These are phyloP conservation scores for Anagyrus pseudococci DNA, from an alignment of 2,888 invertebrate species.

Conservation along the genomic window DNA sequence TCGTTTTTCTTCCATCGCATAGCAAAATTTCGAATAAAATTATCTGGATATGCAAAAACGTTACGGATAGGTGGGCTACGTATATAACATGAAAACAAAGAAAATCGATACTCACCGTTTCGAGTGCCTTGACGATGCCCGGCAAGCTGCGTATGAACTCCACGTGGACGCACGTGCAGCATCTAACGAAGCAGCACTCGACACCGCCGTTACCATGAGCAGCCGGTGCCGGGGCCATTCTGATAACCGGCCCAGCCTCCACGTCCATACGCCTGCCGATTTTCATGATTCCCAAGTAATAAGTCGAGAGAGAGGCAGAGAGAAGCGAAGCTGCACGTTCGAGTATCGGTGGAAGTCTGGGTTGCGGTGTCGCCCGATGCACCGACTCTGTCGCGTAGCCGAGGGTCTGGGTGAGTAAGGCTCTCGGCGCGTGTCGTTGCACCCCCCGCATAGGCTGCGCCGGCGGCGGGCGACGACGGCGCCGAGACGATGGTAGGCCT, in stretches of 20 bases:
- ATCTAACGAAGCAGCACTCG: conserved; percentile 76
- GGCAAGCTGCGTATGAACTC: conserved; percentile 76
- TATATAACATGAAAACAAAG: no score
- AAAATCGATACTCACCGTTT: conserved; percentile 69
- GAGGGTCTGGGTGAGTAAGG: background rate
- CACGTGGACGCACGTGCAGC: conserved; percentile 81
- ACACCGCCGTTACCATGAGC: conserved; percentile 65
- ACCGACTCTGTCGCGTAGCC: conserved; percentile 9
- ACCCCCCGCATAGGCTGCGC: conserved; percentile 51
- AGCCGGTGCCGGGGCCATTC: conserved; percentile 46
- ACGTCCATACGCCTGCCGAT: conserved; percentile 16
- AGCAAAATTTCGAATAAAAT: no score
- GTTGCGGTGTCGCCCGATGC: no score
- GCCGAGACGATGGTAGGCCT: no score
- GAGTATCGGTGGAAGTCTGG: no score
- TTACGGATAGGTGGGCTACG: no score
- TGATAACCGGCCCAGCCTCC: conserved; percentile 48
- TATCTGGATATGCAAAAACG: no score
- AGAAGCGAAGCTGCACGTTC: conserved; percentile 8
- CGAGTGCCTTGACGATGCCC: conserved; percentile 77
- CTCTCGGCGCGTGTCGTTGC: conserved; percentile 49
- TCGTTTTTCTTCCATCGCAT: no score
- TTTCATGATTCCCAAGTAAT: conserved; percentile 42
- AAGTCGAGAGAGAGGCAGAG: background rate
- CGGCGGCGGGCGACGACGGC: no score